These are phyloP conservation scores for Synanthedon andrenaeformis DNA, from an alignment of 2,888 invertebrate species.

Conservation along the genomic window DNA sequence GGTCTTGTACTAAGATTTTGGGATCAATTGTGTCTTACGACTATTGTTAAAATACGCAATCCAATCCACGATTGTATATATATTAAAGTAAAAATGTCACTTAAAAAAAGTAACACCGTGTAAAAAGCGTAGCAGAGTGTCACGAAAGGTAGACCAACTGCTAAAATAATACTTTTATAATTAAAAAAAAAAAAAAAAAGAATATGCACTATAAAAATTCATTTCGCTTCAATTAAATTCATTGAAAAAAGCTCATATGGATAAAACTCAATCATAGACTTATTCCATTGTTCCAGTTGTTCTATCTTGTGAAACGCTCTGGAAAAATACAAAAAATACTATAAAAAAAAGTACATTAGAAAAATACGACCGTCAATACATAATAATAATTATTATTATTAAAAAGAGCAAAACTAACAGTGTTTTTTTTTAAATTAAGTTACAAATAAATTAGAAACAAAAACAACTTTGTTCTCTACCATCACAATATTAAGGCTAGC, in stretches of 20 bases:
- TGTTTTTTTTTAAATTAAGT: conserved; percentile 19
- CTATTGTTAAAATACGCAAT: neutral
- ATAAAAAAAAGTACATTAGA: neutral
- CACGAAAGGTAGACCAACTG: too few species aligned
- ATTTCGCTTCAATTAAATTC: too few species aligned
- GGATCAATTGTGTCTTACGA: conserved; percentile 4
- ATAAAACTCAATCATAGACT: too few species aligned
- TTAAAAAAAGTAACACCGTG: neutral
- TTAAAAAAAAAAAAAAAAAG: too few species aligned
- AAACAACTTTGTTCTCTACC: conserved; percentile 65
- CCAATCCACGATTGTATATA: neutral
- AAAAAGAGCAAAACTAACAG: conserved; percentile 43
- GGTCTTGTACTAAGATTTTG: neutral
- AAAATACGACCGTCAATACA: neutral
- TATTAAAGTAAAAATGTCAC: neutral
- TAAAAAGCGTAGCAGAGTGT: too few species aligned
- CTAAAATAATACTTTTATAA: too few species aligned
- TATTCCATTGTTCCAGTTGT: too few species aligned
- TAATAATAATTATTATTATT: neutral
- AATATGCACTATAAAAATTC: too few species aligned
- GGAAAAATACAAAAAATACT: neutral
- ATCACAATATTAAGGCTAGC: conserved; percentile 50
- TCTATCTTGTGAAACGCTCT: too few species aligned
- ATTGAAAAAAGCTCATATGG: too few species aligned
- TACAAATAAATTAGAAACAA: conserved; percentile 65